phyloP scores from a whole-genome alignment of 2,113 vertebrate species.

The Misgurnus anguillicaudatus region DNA sequence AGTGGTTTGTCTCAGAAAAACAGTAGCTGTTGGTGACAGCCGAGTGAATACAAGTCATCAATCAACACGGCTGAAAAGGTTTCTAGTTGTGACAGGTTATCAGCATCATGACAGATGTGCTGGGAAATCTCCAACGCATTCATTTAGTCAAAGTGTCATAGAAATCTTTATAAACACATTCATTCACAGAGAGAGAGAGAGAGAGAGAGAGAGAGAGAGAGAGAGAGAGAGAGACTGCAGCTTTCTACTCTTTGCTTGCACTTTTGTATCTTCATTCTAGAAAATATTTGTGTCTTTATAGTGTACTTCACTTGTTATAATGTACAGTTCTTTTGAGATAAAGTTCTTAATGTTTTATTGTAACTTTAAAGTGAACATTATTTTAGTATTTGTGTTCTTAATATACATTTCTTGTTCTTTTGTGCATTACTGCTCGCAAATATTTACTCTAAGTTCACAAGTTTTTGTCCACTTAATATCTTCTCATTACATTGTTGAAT shows the following conservation, averaged over 20 bases:
- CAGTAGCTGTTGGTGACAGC: constrained; percentile 6
- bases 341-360: not conserved
- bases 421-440: no score
- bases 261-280: not conserved
- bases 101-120: constrained; percentile 20
- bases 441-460: no score
- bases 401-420: not conserved
- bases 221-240: no score
- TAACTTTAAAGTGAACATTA: not conserved
- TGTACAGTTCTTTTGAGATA: not conserved
- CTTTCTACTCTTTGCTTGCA: no score
- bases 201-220: not conserved
- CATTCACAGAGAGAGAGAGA: constrained; percentile 1
- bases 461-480: no score
- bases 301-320: not conserved
- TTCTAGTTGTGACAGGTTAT: constrained; percentile 27
- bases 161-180: constrained; percentile 24
- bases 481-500: no score
- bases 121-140: constrained; percentile 21
- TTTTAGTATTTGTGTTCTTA: not conserved
- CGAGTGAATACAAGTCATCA: constrained; percentile 25
- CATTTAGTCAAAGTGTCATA: constrained; percentile 34
- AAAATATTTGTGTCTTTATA: not conserved
- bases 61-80: constrained; percentile 16
- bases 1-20: not conserved